Evolutionary conservation across 2,888 invertebrate species (phyloP), one percentile per base, ranked within the genome.

Genomic region (Leptarthrus brevirostris): DNA sequence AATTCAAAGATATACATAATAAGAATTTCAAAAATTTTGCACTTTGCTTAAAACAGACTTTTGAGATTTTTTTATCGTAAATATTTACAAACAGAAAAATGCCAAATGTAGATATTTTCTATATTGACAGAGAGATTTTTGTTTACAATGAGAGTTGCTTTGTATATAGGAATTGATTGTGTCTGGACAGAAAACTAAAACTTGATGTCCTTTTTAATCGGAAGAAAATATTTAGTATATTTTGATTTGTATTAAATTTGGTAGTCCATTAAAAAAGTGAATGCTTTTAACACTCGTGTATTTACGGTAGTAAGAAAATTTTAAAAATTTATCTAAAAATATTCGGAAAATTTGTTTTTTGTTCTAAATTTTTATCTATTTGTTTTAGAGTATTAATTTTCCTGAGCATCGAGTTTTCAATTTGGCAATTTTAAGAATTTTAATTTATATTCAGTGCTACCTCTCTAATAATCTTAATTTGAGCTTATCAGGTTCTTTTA

Each of bases 271-370:
- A n/a, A n/a, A n/a, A n/a, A n/a, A n/a, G n/a, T n/a, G n/a, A n/a
- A n/a, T n/a, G n/a, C n/a, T n/a, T n/a, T n/a, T n/a, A n/a, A n/a
- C n/a, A n/a, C n/a, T 30, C 8, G 4, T 30, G 30, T 30, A 30
- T 30, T 34, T 58, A 18, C 22, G n/a, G n/a, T 36, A 54, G 53
- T 71, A 64, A 64, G 64, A 64, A 64, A 64, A 44, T 40, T 30
- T 71, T 71, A 34, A 56, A 71, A 71, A 71, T 71, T 71, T 71
- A 24, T 56, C 71, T 71, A 71, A 71, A 71, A 71, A 71, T 71
- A 71, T 71, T 54, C 24, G 14, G 54, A 54, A 71, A 52, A 52
- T 69, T 54, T 18, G 3, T 20, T 20, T 52, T 52, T 52, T 18
- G 16, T 30, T 69, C 52, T 49, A 52, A 49, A 26, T 52, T 69